phyloP scores from a whole-genome alignment of 2,888 invertebrate species.

The Drosophila lacicola region DNA sequence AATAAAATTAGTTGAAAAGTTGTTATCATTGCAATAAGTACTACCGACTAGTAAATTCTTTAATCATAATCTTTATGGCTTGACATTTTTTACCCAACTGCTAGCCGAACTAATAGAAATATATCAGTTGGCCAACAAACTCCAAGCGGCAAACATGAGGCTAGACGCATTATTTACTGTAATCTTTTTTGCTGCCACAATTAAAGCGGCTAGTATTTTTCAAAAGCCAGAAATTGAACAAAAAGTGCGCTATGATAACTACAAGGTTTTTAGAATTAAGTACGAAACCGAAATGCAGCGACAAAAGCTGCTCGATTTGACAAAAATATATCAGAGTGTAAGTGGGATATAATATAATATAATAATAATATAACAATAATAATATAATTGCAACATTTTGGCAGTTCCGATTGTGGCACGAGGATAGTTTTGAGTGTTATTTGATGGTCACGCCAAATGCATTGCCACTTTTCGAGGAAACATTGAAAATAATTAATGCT shows the following conservation, averaged over 20 bases:
- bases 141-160: conserved; percentile 27
- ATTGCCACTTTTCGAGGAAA: conserved; percentile 82
- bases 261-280: conserved; percentile 33
- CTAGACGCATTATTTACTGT: neutral
- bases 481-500: conserved; percentile 60
- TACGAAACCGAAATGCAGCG: conserved; percentile 13
- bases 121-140: conserved; percentile 4
- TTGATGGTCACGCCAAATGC: conserved; percentile 87
- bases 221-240: neutral
- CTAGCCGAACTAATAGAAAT: neutral
- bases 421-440: conserved; percentile 66
- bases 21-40: conserved; percentile 7
- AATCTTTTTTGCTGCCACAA: neutral
- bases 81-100: neutral
- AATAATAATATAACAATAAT: too few species aligned
- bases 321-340: conserved; percentile 37
- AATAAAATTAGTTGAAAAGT: neutral
- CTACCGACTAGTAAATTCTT: conserved; percentile 10
- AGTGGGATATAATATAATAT: conserved; percentile 12
- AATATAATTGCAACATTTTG: neutral
- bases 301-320: conserved; percentile 18
- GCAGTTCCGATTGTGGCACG: conserved; percentile 62
- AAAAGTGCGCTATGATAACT: conserved; percentile 42
- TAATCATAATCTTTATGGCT: conserved; percentile 19
- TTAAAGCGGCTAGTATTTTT: conserved; percentile 4